Evolutionary conservation across 2,113 vertebrate genomes (phyloP).

Genomic region (Grammatotria lemairii): DNA sequence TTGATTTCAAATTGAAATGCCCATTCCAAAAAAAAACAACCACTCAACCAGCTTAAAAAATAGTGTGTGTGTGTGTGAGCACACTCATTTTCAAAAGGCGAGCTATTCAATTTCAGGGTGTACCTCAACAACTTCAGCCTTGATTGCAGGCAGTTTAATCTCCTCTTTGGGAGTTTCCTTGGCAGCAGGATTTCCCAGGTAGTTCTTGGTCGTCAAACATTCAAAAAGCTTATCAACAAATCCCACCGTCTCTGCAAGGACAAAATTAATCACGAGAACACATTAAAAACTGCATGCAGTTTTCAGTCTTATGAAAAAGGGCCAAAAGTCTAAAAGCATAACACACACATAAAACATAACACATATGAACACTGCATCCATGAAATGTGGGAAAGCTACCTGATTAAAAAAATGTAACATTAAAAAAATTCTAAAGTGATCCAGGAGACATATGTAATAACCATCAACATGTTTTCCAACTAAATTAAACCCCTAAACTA

Average conservation of each 20-base stretch:
- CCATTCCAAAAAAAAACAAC: neutral
- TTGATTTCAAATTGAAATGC: neutral
- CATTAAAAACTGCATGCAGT: neutral
- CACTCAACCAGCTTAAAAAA: neutral
- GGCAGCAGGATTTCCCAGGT: slow-evolving; percentile 72
- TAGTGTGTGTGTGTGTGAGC: rapidly evolving
- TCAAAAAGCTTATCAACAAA: slow-evolving; percentile 99
- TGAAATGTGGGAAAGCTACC: neutral
- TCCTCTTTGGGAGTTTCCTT: slow-evolving; percentile 84
- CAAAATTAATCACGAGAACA: neutral
- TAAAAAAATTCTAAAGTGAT: neutral
- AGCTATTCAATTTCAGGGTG: neutral
- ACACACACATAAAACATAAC: neutral
- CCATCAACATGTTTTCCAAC: neutral
- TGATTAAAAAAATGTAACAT: neutral
- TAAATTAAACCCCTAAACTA: neutral
- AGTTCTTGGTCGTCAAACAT: slow-evolving; percentile 91
- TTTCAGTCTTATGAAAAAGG: neutral
- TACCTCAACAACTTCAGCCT: slow-evolving; percentile 82
- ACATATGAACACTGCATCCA: rapidly evolving
- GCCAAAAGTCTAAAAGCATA: neutral
- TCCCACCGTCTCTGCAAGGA: slow-evolving; percentile 84
- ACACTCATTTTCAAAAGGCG: neutral
- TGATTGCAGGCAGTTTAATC: slow-evolving; percentile 72
- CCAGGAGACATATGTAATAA: neutral